Evolutionary conservation across 1,140 invertebrate genomes (phyloP).

Genomic region (Triops cancriformis): DNA sequence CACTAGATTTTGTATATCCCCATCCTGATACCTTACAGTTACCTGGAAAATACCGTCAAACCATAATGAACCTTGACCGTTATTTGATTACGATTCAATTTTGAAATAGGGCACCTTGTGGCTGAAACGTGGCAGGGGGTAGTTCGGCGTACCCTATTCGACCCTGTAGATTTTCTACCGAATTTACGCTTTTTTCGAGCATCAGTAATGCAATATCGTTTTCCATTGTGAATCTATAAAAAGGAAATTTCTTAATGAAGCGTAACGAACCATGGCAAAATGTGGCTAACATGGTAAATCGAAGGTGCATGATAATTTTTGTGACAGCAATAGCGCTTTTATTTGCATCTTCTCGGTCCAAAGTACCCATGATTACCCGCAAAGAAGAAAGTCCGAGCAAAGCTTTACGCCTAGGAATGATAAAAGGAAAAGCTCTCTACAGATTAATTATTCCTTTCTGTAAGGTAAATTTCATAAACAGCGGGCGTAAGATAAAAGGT

Average conservation of each 20-base stretch:
- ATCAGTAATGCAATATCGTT: not conserved
- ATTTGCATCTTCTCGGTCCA: not conserved
- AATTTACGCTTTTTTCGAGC: not conserved
- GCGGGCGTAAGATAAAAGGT: not conserved
- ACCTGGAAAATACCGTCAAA: not conserved
- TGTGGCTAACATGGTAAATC: not conserved
- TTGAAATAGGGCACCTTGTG: not conserved
- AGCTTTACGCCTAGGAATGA: not conserved
- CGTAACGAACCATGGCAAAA: not conserved
- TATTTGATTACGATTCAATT: no score
- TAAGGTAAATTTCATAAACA: not conserved
- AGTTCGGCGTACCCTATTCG: not conserved
- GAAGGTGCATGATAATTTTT: not conserved
- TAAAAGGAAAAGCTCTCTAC: not conserved
- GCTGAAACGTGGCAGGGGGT: not conserved
- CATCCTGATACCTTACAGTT: not conserved
- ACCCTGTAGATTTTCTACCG: not conserved
- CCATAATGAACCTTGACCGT: no score
- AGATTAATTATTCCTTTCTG: not conserved
- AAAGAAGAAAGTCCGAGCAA: not conserved
- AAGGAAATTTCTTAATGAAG: not conserved
- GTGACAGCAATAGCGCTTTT: not conserved
- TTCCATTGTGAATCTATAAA: not conserved
- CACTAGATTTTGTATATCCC: not conserved
- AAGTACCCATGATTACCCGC: not conserved